Percentiles rank a stretch among this genome's conserved stretches.
Evolutionary conservation across 2,888 invertebrate species (phyloP).

Genomic region (Acanthoscelides obtectus): DNA sequence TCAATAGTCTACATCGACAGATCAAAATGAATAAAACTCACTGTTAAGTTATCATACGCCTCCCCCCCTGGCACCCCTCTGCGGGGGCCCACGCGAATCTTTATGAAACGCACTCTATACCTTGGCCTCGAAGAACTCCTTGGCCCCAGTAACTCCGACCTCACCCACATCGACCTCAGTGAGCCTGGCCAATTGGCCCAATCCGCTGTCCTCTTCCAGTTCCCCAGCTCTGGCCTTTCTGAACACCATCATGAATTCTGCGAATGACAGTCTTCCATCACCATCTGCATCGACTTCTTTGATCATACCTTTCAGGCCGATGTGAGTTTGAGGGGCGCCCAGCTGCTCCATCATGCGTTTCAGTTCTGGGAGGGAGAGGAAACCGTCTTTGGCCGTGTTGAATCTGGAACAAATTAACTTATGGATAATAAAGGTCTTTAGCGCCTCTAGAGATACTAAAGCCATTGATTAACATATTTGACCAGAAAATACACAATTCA

Average conservation of each 20-base stretch:
- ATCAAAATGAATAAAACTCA: too few relatives aligned
- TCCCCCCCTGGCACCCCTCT: too few relatives aligned
- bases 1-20: too few relatives aligned
- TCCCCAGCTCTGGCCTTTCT: slow-evolving; percentile 91
- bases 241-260: slow-evolving; percentile 79
- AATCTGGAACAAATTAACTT: slow-evolving; percentile 60
- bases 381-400: slow-evolving; percentile 85
- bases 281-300: slow-evolving; percentile 84
- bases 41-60: too few relatives aligned
- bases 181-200: slow-evolving; percentile 78
- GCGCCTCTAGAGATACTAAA: too few relatives aligned
- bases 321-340: slow-evolving; percentile 92
- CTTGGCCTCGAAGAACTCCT: slow-evolving; percentile 94
- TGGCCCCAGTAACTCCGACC: slow-evolving; percentile 92
- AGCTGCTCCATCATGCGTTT: slow-evolving; percentile 96
- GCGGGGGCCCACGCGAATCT: too few relatives aligned
- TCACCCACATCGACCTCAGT: slow-evolving; percentile 91
- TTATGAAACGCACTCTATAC: too few relatives aligned
- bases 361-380: slow-evolving; percentile 81
- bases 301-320: slow-evolving; percentile 93
- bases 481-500: too few relatives aligned
- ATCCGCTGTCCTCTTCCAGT: slow-evolving; percentile 78
- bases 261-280: slow-evolving; percentile 83
- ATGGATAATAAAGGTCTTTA: too few relatives aligned
- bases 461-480: too few relatives aligned